phyloP scores from a whole-genome alignment of 2,888 invertebrate species.

The Pharmacophagus antenor region DNA sequence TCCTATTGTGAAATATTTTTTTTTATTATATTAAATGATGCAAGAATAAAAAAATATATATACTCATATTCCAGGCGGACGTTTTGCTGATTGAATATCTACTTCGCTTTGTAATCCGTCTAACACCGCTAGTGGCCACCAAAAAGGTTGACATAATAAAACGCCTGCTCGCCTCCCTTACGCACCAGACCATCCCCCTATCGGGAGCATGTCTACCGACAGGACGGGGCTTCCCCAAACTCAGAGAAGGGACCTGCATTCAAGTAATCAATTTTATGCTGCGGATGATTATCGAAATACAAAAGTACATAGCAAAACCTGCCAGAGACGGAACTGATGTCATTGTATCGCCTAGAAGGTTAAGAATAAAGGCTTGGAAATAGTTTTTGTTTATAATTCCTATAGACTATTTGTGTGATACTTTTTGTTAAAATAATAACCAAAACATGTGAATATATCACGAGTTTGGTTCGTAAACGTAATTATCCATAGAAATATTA shows the following conservation, averaged over 20 bases:
- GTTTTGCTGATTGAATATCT: constrained; percentile 87
- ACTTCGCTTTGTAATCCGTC: constrained; percentile 84
- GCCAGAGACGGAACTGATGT: constrained; percentile 66
- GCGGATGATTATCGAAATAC: constrained; percentile 71
- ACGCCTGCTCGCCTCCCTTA: constrained; percentile 83
- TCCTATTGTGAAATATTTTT: too few species aligned
- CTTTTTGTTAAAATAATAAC: too few species aligned
- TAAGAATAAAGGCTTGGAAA: constrained; percentile 73
- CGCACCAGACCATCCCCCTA: constrained; percentile 82
- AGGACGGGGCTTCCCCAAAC: constrained; percentile 63
- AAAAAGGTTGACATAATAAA: constrained; percentile 82
- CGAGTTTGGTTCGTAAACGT: too few species aligned
- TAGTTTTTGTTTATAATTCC: constrained; percentile 37
- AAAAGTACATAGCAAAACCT: constrained; percentile 68
- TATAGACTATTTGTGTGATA: not conserved
- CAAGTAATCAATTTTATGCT: constrained; percentile 78
- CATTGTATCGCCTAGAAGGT: constrained; percentile 53
- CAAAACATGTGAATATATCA: too few species aligned
- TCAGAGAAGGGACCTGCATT: constrained; percentile 80
- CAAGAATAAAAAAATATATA: too few species aligned
- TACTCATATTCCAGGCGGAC: constrained; percentile 77
- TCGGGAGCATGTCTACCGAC: constrained; percentile 62
- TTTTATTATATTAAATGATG: too few species aligned
- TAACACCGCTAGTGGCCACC: constrained; percentile 82
- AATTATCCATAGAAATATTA: too few species aligned